Percentiles rank a stretch among this genome's conserved stretches.
phyloP scores from a whole-genome alignment of 2,113 vertebrate species.

The Perognathus longimembris region DNA sequence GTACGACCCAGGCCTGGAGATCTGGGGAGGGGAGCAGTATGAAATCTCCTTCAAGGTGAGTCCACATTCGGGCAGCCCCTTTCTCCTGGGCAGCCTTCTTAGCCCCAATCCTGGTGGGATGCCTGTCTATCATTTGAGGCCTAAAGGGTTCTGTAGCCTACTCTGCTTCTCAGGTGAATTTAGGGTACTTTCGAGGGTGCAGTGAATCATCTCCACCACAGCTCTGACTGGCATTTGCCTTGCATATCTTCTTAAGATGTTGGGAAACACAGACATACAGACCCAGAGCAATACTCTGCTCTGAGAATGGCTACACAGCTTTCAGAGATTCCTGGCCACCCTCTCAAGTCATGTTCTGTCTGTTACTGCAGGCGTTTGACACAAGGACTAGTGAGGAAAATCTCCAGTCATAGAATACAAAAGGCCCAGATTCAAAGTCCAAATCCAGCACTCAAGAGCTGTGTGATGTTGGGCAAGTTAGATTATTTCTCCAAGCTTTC shows the following conservation, averaged over 20 bases:
- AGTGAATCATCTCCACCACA: not conserved
- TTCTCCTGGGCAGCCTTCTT: constrained; percentile 8
- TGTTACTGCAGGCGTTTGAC: not conserved
- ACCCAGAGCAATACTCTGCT: not conserved
- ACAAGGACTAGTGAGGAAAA: not conserved
- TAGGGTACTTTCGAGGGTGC: too few relatives aligned
- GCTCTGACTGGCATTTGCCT: not conserved
- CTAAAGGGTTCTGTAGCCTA: not conserved
- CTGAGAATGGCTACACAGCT: not conserved
- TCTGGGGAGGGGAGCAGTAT: constrained; percentile 94
- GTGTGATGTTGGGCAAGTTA: not conserved
- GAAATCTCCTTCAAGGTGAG: constrained; percentile 94
- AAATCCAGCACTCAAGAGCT: not conserved
- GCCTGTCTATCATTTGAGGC: too few relatives aligned
- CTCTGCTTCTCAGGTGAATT: not conserved
- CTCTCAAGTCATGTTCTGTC: not conserved
- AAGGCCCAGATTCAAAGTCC: not conserved
- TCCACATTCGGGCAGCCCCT: constrained; percentile 65
- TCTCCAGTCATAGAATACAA: fast-evolving
- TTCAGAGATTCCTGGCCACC: too few relatives aligned
- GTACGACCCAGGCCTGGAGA: constrained; percentile 92
- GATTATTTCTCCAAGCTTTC: not conserved
- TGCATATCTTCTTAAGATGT: not conserved
- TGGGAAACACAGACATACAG: not conserved
- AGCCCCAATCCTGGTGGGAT: not conserved